Base-by-base conservation (phyloP, 2,888 invertebrate genomes). In the Sphecodes monilicornis region DNA sequence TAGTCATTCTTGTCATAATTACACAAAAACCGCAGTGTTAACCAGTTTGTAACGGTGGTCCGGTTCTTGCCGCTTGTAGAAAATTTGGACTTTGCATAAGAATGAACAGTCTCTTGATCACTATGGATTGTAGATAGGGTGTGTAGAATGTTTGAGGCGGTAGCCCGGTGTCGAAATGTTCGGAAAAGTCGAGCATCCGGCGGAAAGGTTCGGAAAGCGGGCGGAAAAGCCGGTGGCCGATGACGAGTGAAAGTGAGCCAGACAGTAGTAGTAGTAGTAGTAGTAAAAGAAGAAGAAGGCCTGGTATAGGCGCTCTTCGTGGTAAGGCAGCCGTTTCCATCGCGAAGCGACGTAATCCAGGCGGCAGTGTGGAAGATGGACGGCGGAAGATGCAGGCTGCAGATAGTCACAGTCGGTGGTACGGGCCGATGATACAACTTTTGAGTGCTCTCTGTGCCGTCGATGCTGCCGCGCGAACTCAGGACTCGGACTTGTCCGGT, bases 401-500 rank as follows among this genome's bases (percentile, higher is more conserved):
- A 87, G 94, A 94, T 94, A 94, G 94, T 94, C 91, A 93, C 94
- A 93, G 91, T 91, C 87, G 91, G 89, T 86, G 92, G 50, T 81
- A 89, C 80, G 88, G 70, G 86, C 87, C 92, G 91, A 94, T 94
- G 94, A 93, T 94, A 94, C 93, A 94, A 94, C 91, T 90, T 91
- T 92, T 91, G 50, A 50, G 50, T 22, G 50, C 50, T 50, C 50
- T 50, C 50, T 50, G 50, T 8, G 50, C 50, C 50, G 50, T 50
- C 50, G 50, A 50, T 50, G 50, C 50, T 50, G 50, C 50, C 50
- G 50, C 50, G 50, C 50, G 2, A 8, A 50, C 50, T 50, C 50
- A 22, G 50, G 22, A 50, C 50, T 50, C 50, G 50, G 50, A 50
- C 50, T 10, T 64, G 64, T 32, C 32, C 79, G 85, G 78, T 76